Evolutionary conservation across 2,797 vertebrate genomes (phyloP), one percentile per base, ranked within the genome.

Genomic region (Arnoldichthys spilopterus): DNA sequence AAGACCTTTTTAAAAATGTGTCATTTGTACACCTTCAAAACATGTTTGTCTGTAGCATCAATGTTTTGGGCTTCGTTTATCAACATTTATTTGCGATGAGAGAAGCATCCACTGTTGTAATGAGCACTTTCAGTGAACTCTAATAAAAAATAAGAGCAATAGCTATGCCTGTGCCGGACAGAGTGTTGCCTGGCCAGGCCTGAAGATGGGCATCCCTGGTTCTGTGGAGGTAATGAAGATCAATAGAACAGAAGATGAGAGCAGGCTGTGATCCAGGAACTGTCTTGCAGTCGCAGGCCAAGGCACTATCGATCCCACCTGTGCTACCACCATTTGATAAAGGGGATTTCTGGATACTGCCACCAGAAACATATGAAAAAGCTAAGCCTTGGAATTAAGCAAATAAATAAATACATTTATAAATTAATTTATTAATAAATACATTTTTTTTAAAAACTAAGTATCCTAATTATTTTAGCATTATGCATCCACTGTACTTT

Each of bases 141-240:
- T 68, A 54, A 64, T 56, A 63, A 15, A 69, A 34, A 40, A 71
- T 77, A 70, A 70, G 24, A 45, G 32, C 71, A 53, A 24, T 32
- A 56, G 54, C 18, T 43, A 7, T 77, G 43, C 80, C 77, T 68
- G 76, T 77, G 78, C 86, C 81, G 62, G 54, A 82, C 77, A 78
- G 76, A 69, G 64, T 69, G 43, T 68, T 68, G 66, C 34, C 30
- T 56, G 59, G 71, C 72, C 51, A 79, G 59, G 54, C 47, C 71
- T 54, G 59, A 83, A 80, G 85, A 64, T 54, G 89, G 78, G 56
- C 77, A 71, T 40, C 82, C 87, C 75, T 77, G 88, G 87, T 89
- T 87, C 74, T 88, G 85, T 85, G 81, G 76, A 88, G 87, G 88
- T 93, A 92, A 94, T 93, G 92, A 93, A 92, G 92, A 94, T 93